Evolutionary conservation across 2,888 invertebrate species (phyloP).

Genomic region (Lordiphosa fenestrarum): DNA sequence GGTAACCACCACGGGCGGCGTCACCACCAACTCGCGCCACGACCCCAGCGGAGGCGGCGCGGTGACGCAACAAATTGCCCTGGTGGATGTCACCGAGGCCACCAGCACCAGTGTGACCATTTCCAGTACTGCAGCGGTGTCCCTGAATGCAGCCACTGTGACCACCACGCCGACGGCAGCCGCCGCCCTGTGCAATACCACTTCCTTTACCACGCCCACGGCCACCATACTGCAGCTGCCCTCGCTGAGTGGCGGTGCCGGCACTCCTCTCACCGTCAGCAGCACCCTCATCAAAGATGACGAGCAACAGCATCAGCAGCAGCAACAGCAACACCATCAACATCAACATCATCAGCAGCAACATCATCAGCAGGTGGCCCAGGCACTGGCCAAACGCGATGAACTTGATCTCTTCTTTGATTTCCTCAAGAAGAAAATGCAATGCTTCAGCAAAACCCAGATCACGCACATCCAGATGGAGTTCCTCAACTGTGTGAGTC

Average conservation of each 20-base stretch:
- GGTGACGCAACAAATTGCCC: slow-evolving; percentile 44
- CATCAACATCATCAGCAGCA: slow-evolving; percentile 43
- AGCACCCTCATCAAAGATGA: slow-evolving; percentile 36
- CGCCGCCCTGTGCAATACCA: slow-evolving; percentile 43
- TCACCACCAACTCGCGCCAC: slow-evolving; percentile 44
- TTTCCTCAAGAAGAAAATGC: slow-evolving; percentile 77
- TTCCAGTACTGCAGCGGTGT: slow-evolving; percentile 57
- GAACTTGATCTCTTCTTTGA: slow-evolving; percentile 78
- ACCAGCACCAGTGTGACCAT: slow-evolving; percentile 62
- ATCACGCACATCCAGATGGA: slow-evolving; percentile 78
- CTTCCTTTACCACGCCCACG: slow-evolving; percentile 32
- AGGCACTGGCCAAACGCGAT: slow-evolving; percentile 61
- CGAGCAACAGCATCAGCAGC: slow-evolving; percentile 31
- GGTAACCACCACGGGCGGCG: slow-evolving; percentile 44
- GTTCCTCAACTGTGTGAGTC: slow-evolving; percentile 76
- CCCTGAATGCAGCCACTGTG: slow-evolving; percentile 35
- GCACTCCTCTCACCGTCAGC: slow-evolving; percentile 28
- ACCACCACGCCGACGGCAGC: slow-evolving; percentile 43
- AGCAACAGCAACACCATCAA: slow-evolving; percentile 26
- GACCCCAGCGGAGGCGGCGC: slow-evolving; percentile 31
- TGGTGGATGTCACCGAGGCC: slow-evolving; percentile 61
- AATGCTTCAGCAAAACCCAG: slow-evolving; percentile 74
- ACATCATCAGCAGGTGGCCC: slow-evolving; percentile 44
- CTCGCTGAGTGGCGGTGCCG: slow-evolving; percentile 26
- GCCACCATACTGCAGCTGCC: slow-evolving; percentile 59